Evolutionary conservation across 2,888 invertebrate genomes (phyloP), one percentile per base, ranked within the genome.

Genomic region (Polyommatus iphigenia): DNA sequence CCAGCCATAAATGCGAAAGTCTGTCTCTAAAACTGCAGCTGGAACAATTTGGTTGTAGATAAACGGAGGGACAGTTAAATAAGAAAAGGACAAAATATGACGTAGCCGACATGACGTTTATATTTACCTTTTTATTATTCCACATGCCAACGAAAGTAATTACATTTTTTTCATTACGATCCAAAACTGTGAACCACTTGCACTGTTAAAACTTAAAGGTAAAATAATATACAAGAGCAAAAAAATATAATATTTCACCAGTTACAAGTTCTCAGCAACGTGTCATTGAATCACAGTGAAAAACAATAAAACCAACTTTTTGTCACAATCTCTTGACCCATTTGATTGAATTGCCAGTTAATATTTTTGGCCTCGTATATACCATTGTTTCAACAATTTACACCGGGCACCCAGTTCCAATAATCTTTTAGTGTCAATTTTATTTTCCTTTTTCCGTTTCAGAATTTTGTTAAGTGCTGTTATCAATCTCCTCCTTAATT

Each of bases 401-500:
- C 29, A 7, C 67, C 67, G 29, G 15, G 67, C 10, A 15, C 18
- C 67, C n/a, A 24, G 62, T 32, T 6, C 7, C 67, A 13, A 32
- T 67, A 67, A 29, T 67, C 1, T 67, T 29, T 29, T 67, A 32
- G 18, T 32, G 67, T 67, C 67, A 67, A 67, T 67, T 67, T 67
- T 32, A 67, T 67, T 29, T 29, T 67, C 67, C 29, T 67, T 67
- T 29, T 67, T 67, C 67, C 29, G 67, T 29, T 67, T 29, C 29
- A 15, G 67, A 29, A 18, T 67, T 67, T 18, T 3, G 29, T 67
- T 67, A 67, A 67, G 67, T 29, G 67, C 67, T 7, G 67, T 18
- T 67, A 67, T 67, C 67, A 67, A 67, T 67, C 67, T 29, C 29
- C 10, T 67, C 15, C 29, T 29, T 67, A 67, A 67, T 67, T 29